Conservation (phyloP, 2,797 vertebrate genomes). For the Schizothorax lantsangensis region DNA sequence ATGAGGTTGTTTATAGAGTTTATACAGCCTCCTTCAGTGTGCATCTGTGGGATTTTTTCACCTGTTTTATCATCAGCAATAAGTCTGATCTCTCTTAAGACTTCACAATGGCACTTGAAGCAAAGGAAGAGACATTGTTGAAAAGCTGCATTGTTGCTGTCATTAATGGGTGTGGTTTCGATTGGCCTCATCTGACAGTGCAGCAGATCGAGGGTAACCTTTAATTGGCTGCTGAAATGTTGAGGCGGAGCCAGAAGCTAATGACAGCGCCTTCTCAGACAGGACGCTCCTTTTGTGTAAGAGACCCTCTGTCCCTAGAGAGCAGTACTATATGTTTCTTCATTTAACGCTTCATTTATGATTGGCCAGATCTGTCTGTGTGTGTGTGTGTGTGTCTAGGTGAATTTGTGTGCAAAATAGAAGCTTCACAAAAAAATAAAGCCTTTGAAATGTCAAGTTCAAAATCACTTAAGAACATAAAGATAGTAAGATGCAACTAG, state of each 20-base stretch:
- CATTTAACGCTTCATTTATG: slow-evolving; percentile 73
- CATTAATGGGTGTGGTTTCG: neutral
- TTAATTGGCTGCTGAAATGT: slow-evolving; percentile 63
- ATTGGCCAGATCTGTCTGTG: slow-evolving; percentile 52
- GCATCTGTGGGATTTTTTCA: neutral
- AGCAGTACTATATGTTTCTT: slow-evolving; percentile 69
- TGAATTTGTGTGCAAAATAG: slow-evolving; percentile 2
- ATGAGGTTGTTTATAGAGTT: neutral
- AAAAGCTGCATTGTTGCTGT: neutral
- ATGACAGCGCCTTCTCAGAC: slow-evolving; percentile 61
- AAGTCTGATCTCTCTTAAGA: neutral
- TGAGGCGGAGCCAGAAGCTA: slow-evolving; percentile 59
- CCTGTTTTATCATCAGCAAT: neutral
- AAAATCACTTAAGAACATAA: neutral
- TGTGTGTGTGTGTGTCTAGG: slow-evolving; percentile 18
- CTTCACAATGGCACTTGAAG: neutral
- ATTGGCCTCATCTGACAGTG: slow-evolving; percentile 10
- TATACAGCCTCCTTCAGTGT: neutral
- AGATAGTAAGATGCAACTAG: neutral
- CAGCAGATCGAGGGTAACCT: slow-evolving; percentile 49
- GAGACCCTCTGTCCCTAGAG: slow-evolving; percentile 60
- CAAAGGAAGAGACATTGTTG: neutral
- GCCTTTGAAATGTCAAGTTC: neutral
- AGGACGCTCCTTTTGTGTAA: slow-evolving; percentile 61
- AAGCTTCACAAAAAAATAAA: neutral